Evolutionary conservation across 2,888 invertebrate species (phyloP), one percentile per base, ranked within the genome.

Genomic region (Lepeophtheirus nordmannii): DNA sequence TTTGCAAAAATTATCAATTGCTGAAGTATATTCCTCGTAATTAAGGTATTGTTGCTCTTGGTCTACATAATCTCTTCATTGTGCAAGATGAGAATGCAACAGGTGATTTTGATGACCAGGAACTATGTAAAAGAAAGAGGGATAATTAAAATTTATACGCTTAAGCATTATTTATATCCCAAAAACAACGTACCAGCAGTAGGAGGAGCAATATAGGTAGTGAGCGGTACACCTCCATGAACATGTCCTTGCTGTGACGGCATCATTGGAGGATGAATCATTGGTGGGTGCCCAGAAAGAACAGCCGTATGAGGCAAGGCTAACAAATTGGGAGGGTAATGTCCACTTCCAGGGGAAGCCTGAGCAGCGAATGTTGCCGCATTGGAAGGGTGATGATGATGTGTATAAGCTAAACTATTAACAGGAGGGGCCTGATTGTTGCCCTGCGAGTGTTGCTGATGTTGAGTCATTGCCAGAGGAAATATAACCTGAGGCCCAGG

Each of bases 101-200:
- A 46, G 53, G 53, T 46, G 53, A 46, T 46, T 46, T 46, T 46
- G 53, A 46, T 46, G 53, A 46, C 53, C 53, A 46, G 53, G 53
- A 46, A 46, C 53, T 46, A 46, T n/a, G 17, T 46, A 46, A 46
- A 46, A n/a, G 17, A 41, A 41, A 41, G 17, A 46, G 53, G 53
- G 8, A 46, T 3, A 46, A 14, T 5, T 14, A 17, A 3, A 46
- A 46, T n/a, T 46, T 46, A 5, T 46, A 7, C 3, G 30, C 7
- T 30, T 30, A 30, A 5, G 7, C 7, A 30, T 5, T 30, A 30
- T 30, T 30, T 7, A 30, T 30, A 7, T 30, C 7, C 7, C 2
- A 30, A 30, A 30, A 30, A 8, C 2, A 46, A 46, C 53, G 53
- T 46, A 46, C 53, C 53, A 46, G 53, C 53, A n/a, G 14, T 14